Percentiles rank a stretch among this genome's conserved stretches.
Evolutionary conservation across 92 coral and sea anemone genomes (phyloP).

Genomic region (Paramuricea clavata): DNA sequence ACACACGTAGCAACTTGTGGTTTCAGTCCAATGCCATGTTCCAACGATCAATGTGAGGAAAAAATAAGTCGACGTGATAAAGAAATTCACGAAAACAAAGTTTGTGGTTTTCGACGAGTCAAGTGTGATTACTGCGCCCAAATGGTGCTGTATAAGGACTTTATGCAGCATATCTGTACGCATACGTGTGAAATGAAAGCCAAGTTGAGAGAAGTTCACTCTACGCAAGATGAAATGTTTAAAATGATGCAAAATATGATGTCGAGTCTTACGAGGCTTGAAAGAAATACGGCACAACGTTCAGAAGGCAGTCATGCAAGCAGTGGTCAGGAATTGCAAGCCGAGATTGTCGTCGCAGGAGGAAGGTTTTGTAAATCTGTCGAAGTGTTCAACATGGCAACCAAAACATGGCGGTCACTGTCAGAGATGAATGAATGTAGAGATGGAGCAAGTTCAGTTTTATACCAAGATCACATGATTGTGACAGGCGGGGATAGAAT

Average conservation of each 20-base stretch:
- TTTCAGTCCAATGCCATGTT: too few relatives aligned
- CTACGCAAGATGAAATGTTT: neutral
- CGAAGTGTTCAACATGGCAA: constrained; percentile 10
- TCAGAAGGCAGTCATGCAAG: constrained; percentile 54
- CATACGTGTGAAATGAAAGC: neutral
- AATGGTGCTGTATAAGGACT: too few relatives aligned
- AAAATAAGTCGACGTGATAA: too few relatives aligned
- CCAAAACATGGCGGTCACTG: constrained; percentile 3
- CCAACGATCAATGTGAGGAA: too few relatives aligned
- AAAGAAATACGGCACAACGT: constrained; percentile 61
- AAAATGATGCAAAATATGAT: neutral
- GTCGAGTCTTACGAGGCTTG: constrained; percentile 36
- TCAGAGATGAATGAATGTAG: neutral
- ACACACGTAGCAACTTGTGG: too few relatives aligned
- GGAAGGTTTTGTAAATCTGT: neutral
- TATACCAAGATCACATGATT: constrained; percentile 9
- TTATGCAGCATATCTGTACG: neutral
- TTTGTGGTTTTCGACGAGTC: too few relatives aligned
- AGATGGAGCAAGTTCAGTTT: neutral
- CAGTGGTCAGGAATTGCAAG: constrained; percentile 30
- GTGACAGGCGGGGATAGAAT: neutral
- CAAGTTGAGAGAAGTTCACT: neutral
- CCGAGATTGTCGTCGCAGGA: constrained; percentile 12
- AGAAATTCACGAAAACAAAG: too few relatives aligned
- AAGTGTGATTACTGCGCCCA: too few relatives aligned